Conservation (phyloP, 1,140 invertebrate genomes). For the Latrodectus geometricus region DNA sequence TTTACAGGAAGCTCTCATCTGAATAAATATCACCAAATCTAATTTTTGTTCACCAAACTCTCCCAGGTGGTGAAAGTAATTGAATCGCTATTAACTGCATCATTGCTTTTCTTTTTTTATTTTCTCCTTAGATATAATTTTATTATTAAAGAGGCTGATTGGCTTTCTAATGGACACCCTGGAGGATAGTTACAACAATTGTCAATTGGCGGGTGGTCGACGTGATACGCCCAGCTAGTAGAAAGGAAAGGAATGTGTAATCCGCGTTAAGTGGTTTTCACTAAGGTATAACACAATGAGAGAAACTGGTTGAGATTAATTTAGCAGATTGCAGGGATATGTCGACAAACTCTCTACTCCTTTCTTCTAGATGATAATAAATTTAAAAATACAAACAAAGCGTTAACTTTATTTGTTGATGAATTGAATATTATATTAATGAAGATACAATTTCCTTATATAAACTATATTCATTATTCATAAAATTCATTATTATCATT, state of each 20-base stretch:
- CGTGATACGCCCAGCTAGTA: neutral
- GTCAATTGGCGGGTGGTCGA: neutral
- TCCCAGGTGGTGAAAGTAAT: neutral
- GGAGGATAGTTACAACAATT: neutral
- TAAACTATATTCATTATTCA: no score
- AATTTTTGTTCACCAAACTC: neutral
- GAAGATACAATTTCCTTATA: no score
- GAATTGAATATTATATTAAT: no score
- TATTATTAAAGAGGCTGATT: neutral
- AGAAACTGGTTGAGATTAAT: no score
- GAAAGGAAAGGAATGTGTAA: neutral
- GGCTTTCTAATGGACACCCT: neutral
- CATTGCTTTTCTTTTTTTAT: neutral
- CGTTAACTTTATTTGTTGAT: no score
- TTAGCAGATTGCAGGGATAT: no score
- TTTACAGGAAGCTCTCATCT: no score
- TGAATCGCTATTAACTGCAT: neutral
- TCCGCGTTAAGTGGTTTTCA: neutral
- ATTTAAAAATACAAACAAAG: no score
- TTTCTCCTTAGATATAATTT: neutral
- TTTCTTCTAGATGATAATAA: no score
- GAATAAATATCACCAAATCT: neutral
- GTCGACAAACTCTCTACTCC: no score
- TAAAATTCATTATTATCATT: no score
- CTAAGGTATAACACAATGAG: neutral